Conservation (phyloP, 2,888 invertebrate genomes). For the Agrochola lychnidis region DNA sequence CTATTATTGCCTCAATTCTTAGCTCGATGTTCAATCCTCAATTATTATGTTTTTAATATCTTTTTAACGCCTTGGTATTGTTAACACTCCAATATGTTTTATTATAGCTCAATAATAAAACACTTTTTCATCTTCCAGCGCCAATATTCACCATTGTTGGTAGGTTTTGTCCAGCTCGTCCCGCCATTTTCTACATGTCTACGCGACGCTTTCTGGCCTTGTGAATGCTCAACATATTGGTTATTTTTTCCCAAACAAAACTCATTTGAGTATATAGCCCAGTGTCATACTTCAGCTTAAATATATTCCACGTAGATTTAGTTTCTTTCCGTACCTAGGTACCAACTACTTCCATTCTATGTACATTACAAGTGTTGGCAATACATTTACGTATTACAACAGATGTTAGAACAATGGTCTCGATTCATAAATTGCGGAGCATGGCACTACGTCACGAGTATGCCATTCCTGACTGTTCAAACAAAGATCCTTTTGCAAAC, state of each 20-base stretch:
- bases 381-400: slow-evolving; percentile 60
- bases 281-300: neutral
- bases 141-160: too few species aligned
- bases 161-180: neutral
- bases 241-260: neutral
- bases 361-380: slow-evolving; percentile 42
- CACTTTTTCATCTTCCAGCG: neutral
- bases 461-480: slow-evolving; percentile 49
- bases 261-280: neutral
- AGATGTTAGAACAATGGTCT: slow-evolving; percentile 63
- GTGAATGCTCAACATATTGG: neutral
- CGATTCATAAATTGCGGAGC: slow-evolving; percentile 60
- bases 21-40: neutral
- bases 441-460: slow-evolving; percentile 44
- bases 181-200: neutral
- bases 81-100: neutral
- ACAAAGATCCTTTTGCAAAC: slow-evolving; percentile 60
- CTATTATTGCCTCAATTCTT: neutral
- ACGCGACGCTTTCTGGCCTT: neutral
- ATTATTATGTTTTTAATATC: neutral
- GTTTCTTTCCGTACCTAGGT: neutral
- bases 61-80: neutral
- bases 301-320: neutral
- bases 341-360: neutral
- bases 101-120: neutral